phyloP scores from a whole-genome alignment of 2,797 vertebrate genomes.

The Sebastes oblongus region DNA sequence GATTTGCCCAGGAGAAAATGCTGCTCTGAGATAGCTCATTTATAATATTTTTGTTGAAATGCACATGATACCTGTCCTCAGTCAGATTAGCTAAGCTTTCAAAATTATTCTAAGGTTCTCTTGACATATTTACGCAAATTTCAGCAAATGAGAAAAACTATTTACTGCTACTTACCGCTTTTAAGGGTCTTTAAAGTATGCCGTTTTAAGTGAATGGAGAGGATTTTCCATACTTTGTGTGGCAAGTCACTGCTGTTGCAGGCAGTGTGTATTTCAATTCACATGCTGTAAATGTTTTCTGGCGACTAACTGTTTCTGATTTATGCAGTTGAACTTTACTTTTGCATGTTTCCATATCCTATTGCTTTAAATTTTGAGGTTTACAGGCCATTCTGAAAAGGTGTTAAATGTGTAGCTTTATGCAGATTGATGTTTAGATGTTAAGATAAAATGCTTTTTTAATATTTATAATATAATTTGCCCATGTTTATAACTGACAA shows the following conservation, averaged over 20 bases:
- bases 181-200: slow-evolving; percentile 22
- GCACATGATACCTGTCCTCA: slow-evolving; percentile 41
- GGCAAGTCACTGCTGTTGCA: neutral
- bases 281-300: slow-evolving; percentile 44
- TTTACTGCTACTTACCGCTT: slow-evolving; percentile 35
- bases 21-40: slow-evolving; percentile 87
- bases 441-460: slow-evolving; percentile 21
- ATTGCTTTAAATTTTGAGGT: slow-evolving; percentile 23
- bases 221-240: slow-evolving; percentile 17
- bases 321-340: slow-evolving; percentile 19
- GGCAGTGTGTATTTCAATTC: slow-evolving; percentile 24
- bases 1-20: slow-evolving; percentile 90
- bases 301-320: neutral
- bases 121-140: slow-evolving; percentile 51
- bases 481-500: slow-evolving; percentile 52
- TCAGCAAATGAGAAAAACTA: slow-evolving; percentile 33
- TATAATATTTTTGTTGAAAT: slow-evolving; percentile 48
- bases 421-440: slow-evolving; percentile 49
- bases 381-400: slow-evolving; percentile 33
- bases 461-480: slow-evolving; percentile 61
- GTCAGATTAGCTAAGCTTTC: slow-evolving; percentile 52
- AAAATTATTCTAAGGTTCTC: slow-evolving; percentile 33
- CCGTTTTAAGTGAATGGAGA: neutral
- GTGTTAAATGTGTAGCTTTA: slow-evolving; percentile 37
- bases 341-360: slow-evolving; percentile 56